Evolutionary conservation across 1,140 invertebrate species (phyloP).

Genomic region (Leptoteleia sp.): DNA sequence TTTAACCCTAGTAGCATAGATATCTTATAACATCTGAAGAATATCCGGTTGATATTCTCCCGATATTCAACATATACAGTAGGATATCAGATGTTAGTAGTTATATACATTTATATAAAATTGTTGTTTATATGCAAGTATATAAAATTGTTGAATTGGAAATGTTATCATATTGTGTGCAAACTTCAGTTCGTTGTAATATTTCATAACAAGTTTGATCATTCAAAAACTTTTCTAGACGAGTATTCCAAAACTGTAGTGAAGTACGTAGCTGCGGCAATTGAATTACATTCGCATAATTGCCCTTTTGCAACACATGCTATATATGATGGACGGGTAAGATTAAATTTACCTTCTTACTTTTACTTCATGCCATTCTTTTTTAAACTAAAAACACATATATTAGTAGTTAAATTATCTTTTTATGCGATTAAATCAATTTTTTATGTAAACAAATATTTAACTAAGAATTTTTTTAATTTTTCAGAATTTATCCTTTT

Average conservation of each 20-base stretch:
- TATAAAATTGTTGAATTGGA: too few species aligned
- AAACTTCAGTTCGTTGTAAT: conserved; percentile 12
- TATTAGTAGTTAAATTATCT: conserved; percentile 3
- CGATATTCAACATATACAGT: too few species aligned
- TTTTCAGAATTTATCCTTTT: too few species aligned
- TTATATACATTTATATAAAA: too few species aligned
- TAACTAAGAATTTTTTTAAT: too few species aligned
- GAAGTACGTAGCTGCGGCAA: conserved; percentile 12
- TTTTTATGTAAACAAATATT: too few species aligned
- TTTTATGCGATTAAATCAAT: conserved; percentile 6
- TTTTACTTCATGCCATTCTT: conserved; percentile 27
- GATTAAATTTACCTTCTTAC: conserved; percentile 32
- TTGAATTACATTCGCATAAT: conserved; percentile 47
- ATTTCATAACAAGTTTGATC: conserved; percentile 24
- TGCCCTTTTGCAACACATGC: conserved; percentile 38
- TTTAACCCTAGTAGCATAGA: too few species aligned
- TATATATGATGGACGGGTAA: conserved; percentile 35
- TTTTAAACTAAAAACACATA: conserved; percentile 7
- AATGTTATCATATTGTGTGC: conserved; percentile 16
- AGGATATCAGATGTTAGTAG: too few species aligned
- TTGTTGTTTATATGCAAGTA: too few species aligned
- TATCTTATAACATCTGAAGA: too few species aligned
- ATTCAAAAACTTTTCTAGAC: conserved; percentile 28
- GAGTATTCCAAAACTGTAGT: conserved; percentile 33
- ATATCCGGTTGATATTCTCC: too few species aligned